Evolutionary conservation across 2,113 vertebrate genomes (phyloP).

Genomic region (Xyrauchen texanus): DNA sequence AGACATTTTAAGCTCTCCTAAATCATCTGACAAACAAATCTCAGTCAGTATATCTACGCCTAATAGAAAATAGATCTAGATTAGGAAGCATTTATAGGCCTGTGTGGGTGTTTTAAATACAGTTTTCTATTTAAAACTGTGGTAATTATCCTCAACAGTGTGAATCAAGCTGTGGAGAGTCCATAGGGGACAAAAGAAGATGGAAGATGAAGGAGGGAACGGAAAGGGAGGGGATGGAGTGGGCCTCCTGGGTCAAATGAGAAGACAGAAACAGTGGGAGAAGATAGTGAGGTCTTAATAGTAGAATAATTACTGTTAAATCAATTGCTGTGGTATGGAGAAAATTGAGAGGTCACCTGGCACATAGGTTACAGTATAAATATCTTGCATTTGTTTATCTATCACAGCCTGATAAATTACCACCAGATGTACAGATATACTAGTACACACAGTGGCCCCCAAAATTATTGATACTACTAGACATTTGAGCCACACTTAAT

Average conservation of each 20-base stretch:
- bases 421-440: too few relatives aligned
- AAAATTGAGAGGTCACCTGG: slow-evolving; percentile 38
- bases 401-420: too few relatives aligned
- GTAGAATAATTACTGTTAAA: slow-evolving; percentile 58
- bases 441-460: too few relatives aligned
- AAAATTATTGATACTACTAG: too few relatives aligned
- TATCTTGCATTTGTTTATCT: too few relatives aligned
- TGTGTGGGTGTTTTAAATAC: slow-evolving; percentile 42
- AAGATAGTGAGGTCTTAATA: slow-evolving; percentile 60
- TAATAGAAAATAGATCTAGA: not conserved
- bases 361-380: slow-evolving; percentile 32
- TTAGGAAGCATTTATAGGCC: not conserved
- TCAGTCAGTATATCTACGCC: not conserved
- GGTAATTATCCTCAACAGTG: slow-evolving; percentile 45
- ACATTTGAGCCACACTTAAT: too few relatives aligned
- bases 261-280: slow-evolving; percentile 25
- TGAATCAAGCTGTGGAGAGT: slow-evolving; percentile 36
- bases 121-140: slow-evolving; percentile 41
- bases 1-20: slow-evolving; percentile 1
- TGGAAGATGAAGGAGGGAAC: not conserved
- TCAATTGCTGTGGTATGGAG: slow-evolving; percentile 43
- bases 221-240: not conserved
- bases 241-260: slow-evolving; percentile 38
- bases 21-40: slow-evolving; percentile 1
- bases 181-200: slow-evolving; percentile 26